phyloP scores from a whole-genome alignment of 2,113 vertebrate genomes.

The Eolophus roseicapilla region DNA sequence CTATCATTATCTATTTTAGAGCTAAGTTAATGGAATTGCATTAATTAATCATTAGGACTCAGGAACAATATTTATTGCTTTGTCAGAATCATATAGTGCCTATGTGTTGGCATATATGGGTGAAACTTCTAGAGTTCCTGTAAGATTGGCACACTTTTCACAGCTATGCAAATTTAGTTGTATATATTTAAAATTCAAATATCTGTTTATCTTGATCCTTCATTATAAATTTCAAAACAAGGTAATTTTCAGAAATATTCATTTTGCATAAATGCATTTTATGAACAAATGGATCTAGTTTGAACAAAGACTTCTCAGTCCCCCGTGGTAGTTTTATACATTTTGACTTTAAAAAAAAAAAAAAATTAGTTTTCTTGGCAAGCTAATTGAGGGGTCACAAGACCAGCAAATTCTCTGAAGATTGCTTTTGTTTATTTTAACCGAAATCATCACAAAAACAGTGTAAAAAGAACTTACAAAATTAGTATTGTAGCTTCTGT shows the following conservation, averaged over 20 bases:
- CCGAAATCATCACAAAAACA: not conserved
- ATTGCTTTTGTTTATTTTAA: not conserved
- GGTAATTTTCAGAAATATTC: not conserved
- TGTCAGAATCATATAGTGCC: not conserved
- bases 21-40: not conserved
- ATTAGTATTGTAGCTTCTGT: not conserved
- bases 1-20: not conserved
- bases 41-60: not conserved
- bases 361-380: not conserved
- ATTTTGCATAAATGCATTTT: not conserved
- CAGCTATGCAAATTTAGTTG: not conserved
- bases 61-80: not conserved
- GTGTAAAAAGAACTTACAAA: not conserved
- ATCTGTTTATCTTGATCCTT: not conserved
- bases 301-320: not conserved
- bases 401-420: not conserved
- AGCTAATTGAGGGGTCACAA: not conserved
- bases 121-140: not conserved
- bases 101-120: not conserved
- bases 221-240: not conserved
- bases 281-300: not conserved
- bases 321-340: not conserved
- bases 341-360: not conserved
- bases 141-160: not conserved
- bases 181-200: constrained; percentile 15